Base-by-base conservation (phyloP, 2,113 vertebrate genomes). In the Grammomys dolichurus region DNA sequence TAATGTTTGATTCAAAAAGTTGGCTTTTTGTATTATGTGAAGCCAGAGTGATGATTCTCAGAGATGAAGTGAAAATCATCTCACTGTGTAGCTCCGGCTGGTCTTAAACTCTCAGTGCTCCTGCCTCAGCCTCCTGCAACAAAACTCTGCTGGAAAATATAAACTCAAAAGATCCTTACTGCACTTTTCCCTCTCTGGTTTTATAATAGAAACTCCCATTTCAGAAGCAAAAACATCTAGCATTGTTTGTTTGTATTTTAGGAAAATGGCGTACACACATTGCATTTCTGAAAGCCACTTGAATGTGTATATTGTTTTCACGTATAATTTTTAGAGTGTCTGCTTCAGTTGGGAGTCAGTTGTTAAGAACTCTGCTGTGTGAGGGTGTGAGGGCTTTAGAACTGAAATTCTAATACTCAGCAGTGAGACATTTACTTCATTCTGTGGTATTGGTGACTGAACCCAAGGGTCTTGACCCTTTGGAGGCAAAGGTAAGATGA, bases 1-100 rank as follows among this genome's bases (percentile, higher is more conserved):
- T 93, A 94, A 80, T 80, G 31, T 4, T 31, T 63, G 93, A 43
- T 75, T 43, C 87, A 87, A 96, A 93, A 96, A 87, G 54, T 96
- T 96, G 69, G 43, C 69, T 94, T 89, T 97, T 19, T 2, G 67
- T 63, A 54, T 94, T 94, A n/a, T 46, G 19, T 0, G 0, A 93
- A 91, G 94, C 75, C 0, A 0, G 89, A 95, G 48, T 97, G 85
- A 69, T 92, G 51, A 56, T 78, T 97, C 98, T 93, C 80, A 96
- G 90, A 96, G 80, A 60, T 80, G 98, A 86, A 90, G 63, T 70
- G 16, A 3, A 9, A 51, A 24, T 69, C 31, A 48, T 20, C 67
- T 43, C n/a, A 60, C 54, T 75, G 36, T 88, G 14, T 58, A 58
- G 36, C 24, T 3, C 1, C 6, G 14, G 14, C 24, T 87, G 86